Conservation (phyloP, 64 coral and sea anemone genomes). For the Montipora cactus region DNA sequence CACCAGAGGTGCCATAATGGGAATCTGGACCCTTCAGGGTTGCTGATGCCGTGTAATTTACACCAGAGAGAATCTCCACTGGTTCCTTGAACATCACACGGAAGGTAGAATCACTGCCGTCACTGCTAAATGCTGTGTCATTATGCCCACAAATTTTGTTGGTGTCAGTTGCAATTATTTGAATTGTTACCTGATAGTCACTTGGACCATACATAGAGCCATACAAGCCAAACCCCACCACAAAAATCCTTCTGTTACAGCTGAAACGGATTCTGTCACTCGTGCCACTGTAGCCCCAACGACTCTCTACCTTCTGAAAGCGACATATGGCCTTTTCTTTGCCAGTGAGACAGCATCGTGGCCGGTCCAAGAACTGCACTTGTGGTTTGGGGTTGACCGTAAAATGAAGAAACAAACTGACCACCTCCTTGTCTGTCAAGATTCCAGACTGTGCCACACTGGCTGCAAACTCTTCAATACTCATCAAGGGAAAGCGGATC, state of each 20-base stretch:
- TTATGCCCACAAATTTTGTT: constrained; percentile 86
- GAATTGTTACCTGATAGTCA: constrained; percentile 94
- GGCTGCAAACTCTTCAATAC: constrained; percentile 92
- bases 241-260: constrained; percentile 90
- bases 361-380: constrained; percentile 87
- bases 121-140: constrained; percentile 98
- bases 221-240: constrained; percentile 94
- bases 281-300: constrained; percentile 99
- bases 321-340: constrained; percentile 90
- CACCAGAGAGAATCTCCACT: constrained; percentile 81
- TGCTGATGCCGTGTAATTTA: constrained; percentile 87
- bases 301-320: constrained; percentile 95
- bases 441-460: constrained; percentile 84
- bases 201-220: constrained; percentile 97
- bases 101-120: constrained; percentile 85
- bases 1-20: constrained; percentile 94
- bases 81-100: constrained; percentile 99
- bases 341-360: constrained; percentile 95
- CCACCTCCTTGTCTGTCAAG: constrained; percentile 94
- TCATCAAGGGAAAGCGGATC: constrained; percentile 97
- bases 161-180: constrained; percentile 86
- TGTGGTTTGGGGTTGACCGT: constrained; percentile 94
- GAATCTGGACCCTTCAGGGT: constrained; percentile 95
- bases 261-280: constrained; percentile 97
- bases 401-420: constrained; percentile 93